Conservation (phyloP, 2,113 vertebrate species). For the Barbus barbus region DNA sequence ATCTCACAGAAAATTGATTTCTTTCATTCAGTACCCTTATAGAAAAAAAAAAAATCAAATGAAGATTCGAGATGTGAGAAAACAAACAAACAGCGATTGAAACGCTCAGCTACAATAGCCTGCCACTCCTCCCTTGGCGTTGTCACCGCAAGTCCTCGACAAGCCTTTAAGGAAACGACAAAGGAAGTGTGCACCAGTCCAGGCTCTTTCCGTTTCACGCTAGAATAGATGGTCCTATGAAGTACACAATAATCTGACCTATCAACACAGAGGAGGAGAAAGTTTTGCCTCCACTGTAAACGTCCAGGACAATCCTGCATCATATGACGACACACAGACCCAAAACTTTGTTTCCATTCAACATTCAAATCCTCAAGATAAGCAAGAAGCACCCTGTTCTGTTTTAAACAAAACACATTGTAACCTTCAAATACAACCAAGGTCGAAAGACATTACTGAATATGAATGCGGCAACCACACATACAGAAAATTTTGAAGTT, state of each 20-base stretch:
- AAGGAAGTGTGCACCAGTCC: slow-evolving; percentile 69
- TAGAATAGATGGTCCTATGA: slow-evolving; percentile 45
- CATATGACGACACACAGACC: slow-evolving; percentile 5
- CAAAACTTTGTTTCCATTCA: not conserved
- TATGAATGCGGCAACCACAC: not conserved
- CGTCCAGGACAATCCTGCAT: not conserved
- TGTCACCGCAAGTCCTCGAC: slow-evolving; percentile 47
- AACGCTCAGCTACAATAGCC: not conserved
- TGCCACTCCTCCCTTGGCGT: slow-evolving; percentile 19
- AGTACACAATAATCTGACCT: slow-evolving; percentile 41
- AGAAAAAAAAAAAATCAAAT: not conserved
- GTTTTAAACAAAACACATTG: not conserved
- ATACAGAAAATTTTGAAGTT: too few species aligned
- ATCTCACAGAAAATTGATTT: not conserved
- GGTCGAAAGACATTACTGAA: not conserved
- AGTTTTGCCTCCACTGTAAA: slow-evolving; percentile 25
- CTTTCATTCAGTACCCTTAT: not conserved
- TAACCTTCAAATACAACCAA: not conserved
- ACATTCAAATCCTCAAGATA: not conserved
- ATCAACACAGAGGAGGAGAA: slow-evolving; percentile 49
- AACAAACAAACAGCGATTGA: not conserved
- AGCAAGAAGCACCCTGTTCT: not conserved
- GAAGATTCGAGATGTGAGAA: slow-evolving; percentile 13
- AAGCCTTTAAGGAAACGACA: slow-evolving; percentile 74
- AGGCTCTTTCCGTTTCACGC: slow-evolving; percentile 68